Base-by-base conservation (phyloP, 2,888 invertebrate species). In the Ormyrus labotus region DNA sequence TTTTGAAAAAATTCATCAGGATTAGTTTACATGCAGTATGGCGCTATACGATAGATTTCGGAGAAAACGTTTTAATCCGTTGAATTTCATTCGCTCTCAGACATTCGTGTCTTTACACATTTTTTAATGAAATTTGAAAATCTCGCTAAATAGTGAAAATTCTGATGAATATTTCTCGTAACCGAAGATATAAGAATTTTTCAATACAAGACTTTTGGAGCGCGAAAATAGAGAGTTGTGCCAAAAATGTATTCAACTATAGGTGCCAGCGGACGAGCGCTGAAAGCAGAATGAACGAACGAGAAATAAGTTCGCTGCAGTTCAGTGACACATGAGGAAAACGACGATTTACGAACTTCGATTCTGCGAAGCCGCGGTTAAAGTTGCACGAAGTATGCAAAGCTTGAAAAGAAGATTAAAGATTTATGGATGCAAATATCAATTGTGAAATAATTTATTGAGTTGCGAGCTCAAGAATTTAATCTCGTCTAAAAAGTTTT, bases 171-270 rank as follows among this genome's bases (percentile, higher is more conserved):
- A 70, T 60, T 60, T 70, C 70, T 70, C 50, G 5, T 48, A 10
- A 48, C 10, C 9, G 13, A 9, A 19, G 58, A 19, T 19, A 48
- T 19, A 60, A 60, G 70, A 60, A 71, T 50, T 69, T 70, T 50
- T 50, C 50, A 60, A 50, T 34, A 7, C 13, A 55, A 5, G 48
- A 10, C n/a, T 75, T 67, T 19, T 64, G 50, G 48, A 58, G 65
- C 65, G 71, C 64, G 47, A 65, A 57, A 47, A 65, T 65, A 57
- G 71, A 78, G 71, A 65, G 65, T 78, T 63, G 64, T 71, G 78
- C 71, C 78, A 78, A 78, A 64, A 78, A 78, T 71, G 64, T 71
- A 71, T 65, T 70, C 71, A 71, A 71, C 78, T 78, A 34, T 64
- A 63, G 19, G 8, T 19, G 53, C 5, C 8, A 48, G 55, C 47